Evolutionary conservation across 2,888 invertebrate species (phyloP), one percentile per base, ranked within the genome.

Genomic region (Folsomia candida): DNA sequence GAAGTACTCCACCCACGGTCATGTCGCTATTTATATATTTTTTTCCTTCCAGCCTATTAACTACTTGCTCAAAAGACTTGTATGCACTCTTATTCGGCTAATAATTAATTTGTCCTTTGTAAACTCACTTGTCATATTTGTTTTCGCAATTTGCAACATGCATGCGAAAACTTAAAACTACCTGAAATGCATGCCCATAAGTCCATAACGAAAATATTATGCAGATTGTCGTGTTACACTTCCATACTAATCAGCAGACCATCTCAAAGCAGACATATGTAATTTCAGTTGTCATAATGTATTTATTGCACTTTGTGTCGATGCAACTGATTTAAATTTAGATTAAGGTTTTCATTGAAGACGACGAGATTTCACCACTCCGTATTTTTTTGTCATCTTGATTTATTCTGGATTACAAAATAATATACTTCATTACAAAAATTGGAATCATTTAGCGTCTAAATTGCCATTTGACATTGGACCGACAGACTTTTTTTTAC

Each of bases 71-170:
- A 37, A 37, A 37, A 37, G n/a, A n/a, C n/a, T n/a, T n/a, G n/a
- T n/a, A n/a, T n/a, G n/a, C n/a, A n/a, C n/a, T n/a, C n/a, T 37
- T 37, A 37, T 14, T 37, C 6, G 37, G 37, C 37, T 14, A n/a
- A 54, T 54, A 54, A 54, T 54, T 54, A 54, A 22, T 54, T 54
- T 54, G 54, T 54, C 54, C 54, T 54, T 14, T 6, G 22, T 54
- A 20, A 22, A 54, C 4, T 54, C 20, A 20, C n/a, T 4, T 54
- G 6, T 20, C 22, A 54, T 54, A n/a, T 54, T 54, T 54, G 54
- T 54, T 54, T 54, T 54, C 54, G 54, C 54, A 54, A 54, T 54
- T 54, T 54, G 54, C 54, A 54, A 54, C 54, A 14, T 4, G 20
- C n/a, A n/a, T n/a, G n/a, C n/a, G n/a, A n/a, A n/a, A n/a, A n/a